Percentiles rank a stretch among this genome's conserved stretches.
These are phyloP conservation scores for Urocyon cinereoargenteus DNA, from an alignment of 2,797 vertebrate species.

Conservation along the genomic window DNA sequence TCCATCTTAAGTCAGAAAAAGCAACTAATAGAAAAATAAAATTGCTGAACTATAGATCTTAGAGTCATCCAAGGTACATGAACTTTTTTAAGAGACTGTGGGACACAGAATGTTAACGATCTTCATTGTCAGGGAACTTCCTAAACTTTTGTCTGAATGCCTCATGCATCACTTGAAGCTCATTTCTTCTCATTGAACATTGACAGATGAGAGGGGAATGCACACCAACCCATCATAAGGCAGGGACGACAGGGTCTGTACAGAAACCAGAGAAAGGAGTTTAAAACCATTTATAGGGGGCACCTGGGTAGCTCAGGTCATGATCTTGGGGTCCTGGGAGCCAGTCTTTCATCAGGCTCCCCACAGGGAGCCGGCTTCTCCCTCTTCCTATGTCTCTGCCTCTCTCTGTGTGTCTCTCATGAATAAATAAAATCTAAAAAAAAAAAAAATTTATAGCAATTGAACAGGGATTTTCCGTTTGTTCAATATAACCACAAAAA, in stretches of 20 bases:
- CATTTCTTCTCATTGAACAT: constrained; percentile 69
- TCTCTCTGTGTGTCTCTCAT: too few relatives aligned
- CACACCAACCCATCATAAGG: not conserved
- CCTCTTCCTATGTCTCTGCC: too few relatives aligned
- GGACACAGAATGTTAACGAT: constrained; percentile 59
- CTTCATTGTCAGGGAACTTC: constrained; percentile 52
- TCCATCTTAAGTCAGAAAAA: not conserved
- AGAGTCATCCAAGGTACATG: not conserved
- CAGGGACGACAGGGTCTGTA: not conserved
- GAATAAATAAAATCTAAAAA: too few relatives aligned
- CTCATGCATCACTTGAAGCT: constrained; percentile 50
- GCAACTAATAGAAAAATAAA: constrained; percentile 23
- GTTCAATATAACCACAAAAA: not conserved
- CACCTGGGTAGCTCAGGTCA: too few relatives aligned
- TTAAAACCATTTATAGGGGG: not conserved
- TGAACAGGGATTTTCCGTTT: not conserved
- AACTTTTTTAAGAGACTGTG: not conserved
- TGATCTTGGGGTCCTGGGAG: too few relatives aligned
- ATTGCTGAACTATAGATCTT: not conserved
- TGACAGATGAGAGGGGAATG: not conserved
- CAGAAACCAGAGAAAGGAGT: not conserved
- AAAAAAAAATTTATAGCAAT: not conserved
- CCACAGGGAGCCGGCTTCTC: too few relatives aligned
- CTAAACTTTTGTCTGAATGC: constrained; percentile 42
- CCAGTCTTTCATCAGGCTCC: too few relatives aligned